Conservation (phyloP, 2,113 vertebrate species). For the Sinocyclocheilus anshuiensis region DNA sequence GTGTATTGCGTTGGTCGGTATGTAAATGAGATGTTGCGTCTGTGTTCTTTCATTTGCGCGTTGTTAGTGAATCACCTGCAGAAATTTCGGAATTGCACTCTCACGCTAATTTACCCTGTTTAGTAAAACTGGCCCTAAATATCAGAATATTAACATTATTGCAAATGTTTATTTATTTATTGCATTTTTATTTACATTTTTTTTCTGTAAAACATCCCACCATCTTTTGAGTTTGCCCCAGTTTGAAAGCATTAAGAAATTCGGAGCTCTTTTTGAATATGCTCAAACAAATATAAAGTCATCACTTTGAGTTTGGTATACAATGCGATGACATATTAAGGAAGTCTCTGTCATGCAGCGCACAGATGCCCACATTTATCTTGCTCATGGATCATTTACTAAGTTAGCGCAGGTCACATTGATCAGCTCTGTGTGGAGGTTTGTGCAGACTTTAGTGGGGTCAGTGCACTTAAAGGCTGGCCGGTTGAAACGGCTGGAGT, state of each 20-base stretch:
- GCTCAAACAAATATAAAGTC: background rate
- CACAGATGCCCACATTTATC: constrained; percentile 16
- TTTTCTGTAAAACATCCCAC: background rate
- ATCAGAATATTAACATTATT: too few relatives aligned
- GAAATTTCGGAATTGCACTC: too few relatives aligned
- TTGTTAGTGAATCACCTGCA: too few relatives aligned
- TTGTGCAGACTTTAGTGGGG: constrained; percentile 23
- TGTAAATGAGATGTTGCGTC: too few relatives aligned
- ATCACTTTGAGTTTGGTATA: background rate
- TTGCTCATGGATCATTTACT: background rate
- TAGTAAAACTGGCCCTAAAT: too few relatives aligned
- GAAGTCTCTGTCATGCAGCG: background rate
- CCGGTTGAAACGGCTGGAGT: constrained; percentile 35
- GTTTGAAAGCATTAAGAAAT: constrained; percentile 2
- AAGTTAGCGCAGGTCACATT: constrained; percentile 30
- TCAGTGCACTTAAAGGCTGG: constrained; percentile 18
- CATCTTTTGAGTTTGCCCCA: background rate
- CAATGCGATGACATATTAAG: background rate
- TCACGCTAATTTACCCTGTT: too few relatives aligned
- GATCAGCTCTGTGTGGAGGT: constrained; percentile 15
- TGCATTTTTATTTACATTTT: background rate
- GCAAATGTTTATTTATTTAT: background rate
- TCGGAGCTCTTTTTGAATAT: background rate
- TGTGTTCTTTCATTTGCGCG: too few relatives aligned
- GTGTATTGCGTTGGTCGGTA: too few relatives aligned